Conservation (phyloP, 2,888 invertebrate species). For the Amorpha juglandis region DNA sequence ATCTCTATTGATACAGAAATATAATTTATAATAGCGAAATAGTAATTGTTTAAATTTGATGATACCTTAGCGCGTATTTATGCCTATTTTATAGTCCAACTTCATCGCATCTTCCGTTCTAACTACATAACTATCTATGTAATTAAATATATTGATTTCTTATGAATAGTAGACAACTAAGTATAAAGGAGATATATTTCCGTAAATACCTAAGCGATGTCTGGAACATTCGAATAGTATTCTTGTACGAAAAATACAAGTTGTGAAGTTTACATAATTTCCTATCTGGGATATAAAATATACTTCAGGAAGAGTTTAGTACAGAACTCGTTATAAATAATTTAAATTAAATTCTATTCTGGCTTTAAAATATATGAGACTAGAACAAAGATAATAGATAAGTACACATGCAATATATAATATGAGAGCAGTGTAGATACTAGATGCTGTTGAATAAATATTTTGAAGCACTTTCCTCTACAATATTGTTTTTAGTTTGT, state of each 20-base stretch:
- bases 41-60: not conserved
- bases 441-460: constrained; percentile 1
- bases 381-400: not conserved
- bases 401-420: not conserved
- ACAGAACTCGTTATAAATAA: not conserved
- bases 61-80: not conserved
- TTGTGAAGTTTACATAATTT: not conserved
- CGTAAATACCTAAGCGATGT: not conserved
- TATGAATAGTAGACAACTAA: not conserved
- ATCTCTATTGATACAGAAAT: too few relatives aligned
- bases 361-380: not conserved
- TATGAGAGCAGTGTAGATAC: not conserved
- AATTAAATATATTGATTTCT: not conserved
- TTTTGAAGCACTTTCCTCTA: constrained; percentile 7
- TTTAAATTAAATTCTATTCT: not conserved
- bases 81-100: not conserved
- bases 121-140: not conserved
- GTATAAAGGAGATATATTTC: not conserved
- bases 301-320: not conserved
- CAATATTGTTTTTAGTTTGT: constrained; percentile 2
- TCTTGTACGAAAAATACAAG: not conserved
- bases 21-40: too few relatives aligned
- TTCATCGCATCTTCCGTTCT: not conserved
- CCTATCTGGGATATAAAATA: not conserved
- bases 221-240: not conserved